These are phyloP conservation scores for Xylota sylvarum DNA, from an alignment of 2,888 invertebrate genomes.

Conservation along the genomic window DNA sequence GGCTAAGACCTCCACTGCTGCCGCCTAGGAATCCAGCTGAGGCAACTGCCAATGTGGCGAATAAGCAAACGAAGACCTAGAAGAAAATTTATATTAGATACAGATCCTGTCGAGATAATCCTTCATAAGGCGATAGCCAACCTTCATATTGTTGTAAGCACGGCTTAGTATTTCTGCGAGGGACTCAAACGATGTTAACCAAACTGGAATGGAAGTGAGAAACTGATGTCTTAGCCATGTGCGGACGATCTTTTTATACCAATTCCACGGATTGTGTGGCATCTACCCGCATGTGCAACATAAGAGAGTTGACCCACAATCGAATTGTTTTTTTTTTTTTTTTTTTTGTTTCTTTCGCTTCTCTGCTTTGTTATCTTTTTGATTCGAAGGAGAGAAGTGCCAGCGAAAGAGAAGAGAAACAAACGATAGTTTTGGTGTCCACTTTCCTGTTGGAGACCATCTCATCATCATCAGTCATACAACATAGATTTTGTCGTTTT, in stretches of 20 bases:
- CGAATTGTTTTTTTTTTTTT: constrained; percentile 43
- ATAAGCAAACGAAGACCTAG: constrained; percentile 78
- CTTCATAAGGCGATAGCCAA: constrained; percentile 11
- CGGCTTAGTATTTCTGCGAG: constrained; percentile 45
- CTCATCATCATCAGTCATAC: constrained; percentile 19
- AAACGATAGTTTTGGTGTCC: constrained; percentile 31
- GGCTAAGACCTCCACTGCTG: constrained; percentile 58
- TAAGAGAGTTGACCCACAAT: constrained; percentile 69
- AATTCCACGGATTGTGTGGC: constrained; percentile 59
- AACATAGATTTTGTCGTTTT: not conserved
- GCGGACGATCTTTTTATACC: constrained; percentile 71
- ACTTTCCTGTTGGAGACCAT: constrained; percentile 38
- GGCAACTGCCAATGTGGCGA: constrained; percentile 76
- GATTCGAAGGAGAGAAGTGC: constrained; percentile 26
- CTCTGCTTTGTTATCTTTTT: constrained; percentile 11
- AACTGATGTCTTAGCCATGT: constrained; percentile 70
- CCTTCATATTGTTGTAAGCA: constrained; percentile 66
- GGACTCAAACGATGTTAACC: constrained; percentile 69
- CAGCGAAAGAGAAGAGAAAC: constrained; percentile 26
- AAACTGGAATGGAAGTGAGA: constrained; percentile 63
- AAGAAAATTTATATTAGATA: constrained; percentile 32
- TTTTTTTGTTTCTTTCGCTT: not conserved
- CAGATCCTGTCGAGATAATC: constrained; percentile 49
- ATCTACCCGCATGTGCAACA: constrained; percentile 70
- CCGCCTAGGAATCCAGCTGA: constrained; percentile 74